Evolutionary conservation across 2,797 vertebrate species (phyloP).

Genomic region (Salmo trutta): DNA sequence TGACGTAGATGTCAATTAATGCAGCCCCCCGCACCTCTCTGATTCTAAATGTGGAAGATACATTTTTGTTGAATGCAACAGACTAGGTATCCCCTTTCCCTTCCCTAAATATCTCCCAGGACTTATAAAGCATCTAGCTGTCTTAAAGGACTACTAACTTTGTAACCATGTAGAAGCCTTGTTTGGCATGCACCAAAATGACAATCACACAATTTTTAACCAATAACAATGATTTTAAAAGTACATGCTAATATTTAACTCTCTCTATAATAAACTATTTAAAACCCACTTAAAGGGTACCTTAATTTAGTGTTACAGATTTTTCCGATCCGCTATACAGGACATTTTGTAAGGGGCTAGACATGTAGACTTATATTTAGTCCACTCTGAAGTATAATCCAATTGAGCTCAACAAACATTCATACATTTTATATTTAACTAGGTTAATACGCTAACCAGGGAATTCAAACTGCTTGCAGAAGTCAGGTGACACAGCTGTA

Average conservation of each 20-base stretch:
- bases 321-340: background rate
- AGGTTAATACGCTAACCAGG: constrained; percentile 38
- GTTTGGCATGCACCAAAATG: background rate
- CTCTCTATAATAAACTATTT: background rate
- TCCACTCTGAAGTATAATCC: background rate
- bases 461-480: constrained; percentile 12
- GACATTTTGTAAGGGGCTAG: background rate
- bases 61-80: too few species aligned
- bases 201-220: background rate
- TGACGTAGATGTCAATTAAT: too few species aligned
- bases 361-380: background rate
- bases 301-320: background rate
- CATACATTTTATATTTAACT: constrained; percentile 40
- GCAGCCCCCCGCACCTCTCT: too few species aligned
- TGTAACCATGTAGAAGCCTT: background rate
- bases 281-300: background rate
- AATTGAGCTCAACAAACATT: constrained; percentile 11
- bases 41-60: too few species aligned
- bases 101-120: background rate
- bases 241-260: background rate
- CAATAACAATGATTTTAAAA: background rate
- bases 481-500: constrained; percentile 34
- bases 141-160: background rate
- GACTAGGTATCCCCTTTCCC: too few species aligned
- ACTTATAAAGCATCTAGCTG: background rate